These are phyloP conservation scores for Sciaenops ocellatus DNA, from an alignment of 2,797 vertebrate genomes.

Conservation along the genomic window DNA sequence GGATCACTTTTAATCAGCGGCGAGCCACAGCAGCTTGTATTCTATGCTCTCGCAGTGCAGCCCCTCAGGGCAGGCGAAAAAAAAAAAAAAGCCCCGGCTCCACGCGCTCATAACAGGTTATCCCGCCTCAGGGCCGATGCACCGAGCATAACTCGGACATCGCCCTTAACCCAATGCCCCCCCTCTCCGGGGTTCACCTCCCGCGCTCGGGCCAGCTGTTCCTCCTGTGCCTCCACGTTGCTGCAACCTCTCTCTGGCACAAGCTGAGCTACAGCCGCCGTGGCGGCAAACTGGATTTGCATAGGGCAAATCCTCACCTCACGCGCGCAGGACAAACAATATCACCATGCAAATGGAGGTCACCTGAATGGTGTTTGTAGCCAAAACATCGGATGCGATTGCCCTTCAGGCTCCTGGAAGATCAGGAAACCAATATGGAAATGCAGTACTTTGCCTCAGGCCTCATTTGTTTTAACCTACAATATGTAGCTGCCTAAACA, in stretches of 20 bases:
- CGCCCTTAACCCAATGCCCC: conserved; percentile 38
- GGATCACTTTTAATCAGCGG: conserved; percentile 76
- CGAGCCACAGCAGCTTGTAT: conserved; percentile 74
- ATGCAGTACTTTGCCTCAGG: conserved; percentile 65
- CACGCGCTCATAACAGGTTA: conserved; percentile 44
- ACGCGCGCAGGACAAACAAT: conserved; percentile 53
- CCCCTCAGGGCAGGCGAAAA: conserved; percentile 69
- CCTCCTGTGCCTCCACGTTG: conserved; percentile 9
- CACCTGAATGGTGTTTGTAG: conserved; percentile 62
- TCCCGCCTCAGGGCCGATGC: conserved; percentile 65
- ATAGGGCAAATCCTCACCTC: conserved; percentile 53
- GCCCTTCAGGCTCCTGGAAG: conserved; percentile 48
- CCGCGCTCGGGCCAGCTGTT: conserved; percentile 57
- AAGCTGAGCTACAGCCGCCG: not conserved
- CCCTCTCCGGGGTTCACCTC: conserved; percentile 16
- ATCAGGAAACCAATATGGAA: conserved; percentile 80
- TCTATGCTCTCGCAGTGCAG: conserved; percentile 33
- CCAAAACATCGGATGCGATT: conserved; percentile 63
- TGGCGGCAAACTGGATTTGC: conserved; percentile 64
- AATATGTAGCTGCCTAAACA: conserved; percentile 64
- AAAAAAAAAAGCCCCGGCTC: not conserved
- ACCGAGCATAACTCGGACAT: conserved; percentile 51
- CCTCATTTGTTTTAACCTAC: conserved; percentile 68
- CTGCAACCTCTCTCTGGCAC: conserved; percentile 1
- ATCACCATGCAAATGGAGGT: conserved; percentile 78